phyloP scores from a whole-genome alignment of 2,888 invertebrate species.

The Drosophila picticornis region DNA sequence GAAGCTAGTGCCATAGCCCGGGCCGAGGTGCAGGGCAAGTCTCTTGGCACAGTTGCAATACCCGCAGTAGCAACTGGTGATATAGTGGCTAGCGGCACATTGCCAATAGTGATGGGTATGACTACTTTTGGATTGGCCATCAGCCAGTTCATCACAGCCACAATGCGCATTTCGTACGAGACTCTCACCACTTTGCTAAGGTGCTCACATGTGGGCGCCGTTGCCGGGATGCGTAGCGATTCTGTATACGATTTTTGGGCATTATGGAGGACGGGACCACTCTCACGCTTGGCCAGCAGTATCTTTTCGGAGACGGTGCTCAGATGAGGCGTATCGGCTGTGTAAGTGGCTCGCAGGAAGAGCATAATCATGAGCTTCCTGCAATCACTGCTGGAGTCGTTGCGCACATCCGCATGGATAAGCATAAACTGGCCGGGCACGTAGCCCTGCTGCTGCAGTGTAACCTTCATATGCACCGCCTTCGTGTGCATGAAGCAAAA shows the following conservation, averaged over 20 bases:
- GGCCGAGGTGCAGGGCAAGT: slow-evolving; percentile 79
- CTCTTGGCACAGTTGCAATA: slow-evolving; percentile 47
- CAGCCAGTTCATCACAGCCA: slow-evolving; percentile 77
- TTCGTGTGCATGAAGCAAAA: slow-evolving; percentile 77
- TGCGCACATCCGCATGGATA: slow-evolving; percentile 86
- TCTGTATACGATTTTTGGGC: slow-evolving; percentile 70
- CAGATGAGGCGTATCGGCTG: slow-evolving; percentile 76
- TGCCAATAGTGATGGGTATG: slow-evolving; percentile 84
- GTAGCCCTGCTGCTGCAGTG: slow-evolving; percentile 83
- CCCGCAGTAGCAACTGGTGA: slow-evolving; percentile 11
- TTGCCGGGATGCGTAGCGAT: slow-evolving; percentile 82
- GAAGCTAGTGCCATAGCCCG: slow-evolving; percentile 62
- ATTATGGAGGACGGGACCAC: slow-evolving; percentile 68
- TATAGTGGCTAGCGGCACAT: slow-evolving; percentile 78
- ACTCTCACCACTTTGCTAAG: slow-evolving; percentile 83
- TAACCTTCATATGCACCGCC: slow-evolving; percentile 73
- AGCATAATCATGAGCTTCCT: slow-evolving; percentile 84
- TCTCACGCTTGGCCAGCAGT: slow-evolving; percentile 76
- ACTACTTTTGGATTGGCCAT: slow-evolving; percentile 78
- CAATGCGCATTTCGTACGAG: slow-evolving; percentile 82
- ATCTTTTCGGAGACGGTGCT: slow-evolving; percentile 79
- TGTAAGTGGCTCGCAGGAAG: slow-evolving; percentile 85
- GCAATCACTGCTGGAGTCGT: slow-evolving; percentile 86
- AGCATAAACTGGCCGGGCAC: slow-evolving; percentile 84
- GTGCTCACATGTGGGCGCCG: slow-evolving; percentile 83